A percentile compares a stretch with the other conserved stretches of the same genome.
phyloP scores from a whole-genome alignment of 2,888 invertebrate species.

The Cetonia aurata region DNA sequence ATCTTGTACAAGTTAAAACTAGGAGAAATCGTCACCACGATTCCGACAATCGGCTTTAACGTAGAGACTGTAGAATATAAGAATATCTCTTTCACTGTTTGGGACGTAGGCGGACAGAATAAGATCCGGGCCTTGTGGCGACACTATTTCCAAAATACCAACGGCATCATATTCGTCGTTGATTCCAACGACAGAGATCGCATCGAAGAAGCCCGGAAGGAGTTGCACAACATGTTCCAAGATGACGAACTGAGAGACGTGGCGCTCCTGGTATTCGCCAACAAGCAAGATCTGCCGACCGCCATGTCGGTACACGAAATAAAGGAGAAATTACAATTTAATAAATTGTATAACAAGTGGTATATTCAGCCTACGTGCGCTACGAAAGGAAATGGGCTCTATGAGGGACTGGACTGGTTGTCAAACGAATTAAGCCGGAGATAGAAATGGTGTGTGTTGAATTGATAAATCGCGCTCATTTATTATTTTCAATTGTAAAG shows the following conservation, averaged over 20 bases:
- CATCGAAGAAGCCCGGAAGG: constrained; percentile 92
- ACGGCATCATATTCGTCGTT: constrained; percentile 96
- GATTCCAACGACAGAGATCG: constrained; percentile 98
- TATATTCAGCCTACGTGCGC: constrained; percentile 98
- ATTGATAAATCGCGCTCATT: constrained; percentile 30
- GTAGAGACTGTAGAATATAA: constrained; percentile 99
- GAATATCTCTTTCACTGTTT: constrained; percentile 99
- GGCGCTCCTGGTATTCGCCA: constrained; percentile 94
- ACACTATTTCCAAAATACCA: constrained; percentile 98
- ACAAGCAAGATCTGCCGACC: constrained; percentile 97
- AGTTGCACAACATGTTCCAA: constrained; percentile 90
- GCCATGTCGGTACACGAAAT: constrained; percentile 96
- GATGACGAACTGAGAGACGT: constrained; percentile 97
- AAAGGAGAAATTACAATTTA: constrained; percentile 92
- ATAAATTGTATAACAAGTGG: constrained; percentile 91
- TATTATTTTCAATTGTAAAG: constrained; percentile 16
- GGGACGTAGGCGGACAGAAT: constrained; percentile 99
- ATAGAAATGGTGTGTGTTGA: constrained; percentile 60
- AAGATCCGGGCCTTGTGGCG: constrained; percentile 98
- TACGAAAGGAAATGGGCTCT: constrained; percentile 95
- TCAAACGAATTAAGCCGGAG: constrained; percentile 92
- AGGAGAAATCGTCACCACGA: constrained; percentile 98
- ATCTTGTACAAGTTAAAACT: constrained; percentile 97
- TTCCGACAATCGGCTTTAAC: constrained; percentile 98
- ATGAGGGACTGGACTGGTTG: constrained; percentile 97